Conservation (phyloP, 2,797 vertebrate genomes). For the Rhinogobio ventralis region DNA sequence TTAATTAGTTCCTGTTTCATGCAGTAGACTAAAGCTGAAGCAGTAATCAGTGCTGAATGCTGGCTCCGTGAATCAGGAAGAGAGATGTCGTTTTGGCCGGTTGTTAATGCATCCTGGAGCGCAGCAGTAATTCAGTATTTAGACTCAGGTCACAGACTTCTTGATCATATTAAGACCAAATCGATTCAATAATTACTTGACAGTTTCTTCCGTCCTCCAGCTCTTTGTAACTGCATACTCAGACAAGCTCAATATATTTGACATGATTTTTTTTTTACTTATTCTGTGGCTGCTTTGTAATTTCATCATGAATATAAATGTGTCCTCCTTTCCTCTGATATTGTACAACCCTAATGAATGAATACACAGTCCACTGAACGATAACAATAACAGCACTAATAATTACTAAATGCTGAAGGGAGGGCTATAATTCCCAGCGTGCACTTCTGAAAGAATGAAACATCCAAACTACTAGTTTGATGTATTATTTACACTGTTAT, state of each 20-base stretch:
- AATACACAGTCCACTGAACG: background rate
- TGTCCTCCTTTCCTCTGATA: background rate
- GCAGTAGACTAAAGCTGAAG: background rate
- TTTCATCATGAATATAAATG: background rate
- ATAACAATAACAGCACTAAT: background rate
- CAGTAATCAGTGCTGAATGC: background rate
- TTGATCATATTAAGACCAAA: background rate
- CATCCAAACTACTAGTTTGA: background rate
- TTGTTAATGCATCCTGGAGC: background rate
- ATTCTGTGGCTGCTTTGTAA: background rate
- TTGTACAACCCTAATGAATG: background rate
- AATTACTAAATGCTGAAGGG: background rate
- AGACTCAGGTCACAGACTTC: background rate
- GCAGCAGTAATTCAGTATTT: slow-evolving; percentile 7
- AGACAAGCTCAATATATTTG: background rate
- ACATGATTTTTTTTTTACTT: background rate
- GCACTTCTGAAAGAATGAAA: background rate
- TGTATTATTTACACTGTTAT: background rate
- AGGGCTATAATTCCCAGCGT: background rate
- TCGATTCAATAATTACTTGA: background rate
- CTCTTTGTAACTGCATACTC: background rate
- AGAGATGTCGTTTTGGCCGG: background rate
- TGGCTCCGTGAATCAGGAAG: background rate
- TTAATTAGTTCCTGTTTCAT: background rate
- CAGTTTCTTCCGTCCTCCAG: background rate